A percentile compares a stretch with the other conserved stretches of the same genome.
Evolutionary conservation across 35 echinoderm and acorn worm genomes (phyloP).

Genomic region (Acanthaster planci): DNA sequence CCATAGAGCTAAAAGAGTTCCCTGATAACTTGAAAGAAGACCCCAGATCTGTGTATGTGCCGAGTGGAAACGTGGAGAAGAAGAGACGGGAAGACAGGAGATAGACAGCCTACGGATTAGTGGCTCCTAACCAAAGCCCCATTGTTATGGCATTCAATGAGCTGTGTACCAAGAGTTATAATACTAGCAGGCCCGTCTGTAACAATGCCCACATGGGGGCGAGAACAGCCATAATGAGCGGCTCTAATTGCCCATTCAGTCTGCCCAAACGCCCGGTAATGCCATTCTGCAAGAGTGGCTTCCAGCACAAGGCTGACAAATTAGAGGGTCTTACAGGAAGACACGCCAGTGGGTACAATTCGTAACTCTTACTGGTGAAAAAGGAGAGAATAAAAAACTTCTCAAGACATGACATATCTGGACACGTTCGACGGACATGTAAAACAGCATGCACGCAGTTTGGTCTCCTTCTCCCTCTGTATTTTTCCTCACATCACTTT

Average conservation of each 20-base stretch:
- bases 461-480: too few relatives aligned
- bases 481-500: too few relatives aligned
- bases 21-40: too few relatives aligned
- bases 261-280: not conserved
- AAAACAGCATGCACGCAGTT: too few relatives aligned
- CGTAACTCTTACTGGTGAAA: too few relatives aligned
- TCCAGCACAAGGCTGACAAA: conserved; percentile 13
- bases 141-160: not conserved
- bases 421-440: too few relatives aligned
- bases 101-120: conserved; percentile 30
- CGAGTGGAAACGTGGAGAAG: not conserved
- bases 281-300: not conserved
- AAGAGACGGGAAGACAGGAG: not conserved
- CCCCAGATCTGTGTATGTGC: too few relatives aligned
- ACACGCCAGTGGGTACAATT: too few relatives aligned
- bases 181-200: not conserved
- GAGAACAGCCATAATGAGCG: conserved; percentile 17
- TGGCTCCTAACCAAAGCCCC: not conserved
- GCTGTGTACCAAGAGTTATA: conserved; percentile 8
- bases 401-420: too few relatives aligned
- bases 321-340: not conserved
- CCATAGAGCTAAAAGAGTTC: too few relatives aligned
- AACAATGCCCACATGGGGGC: conserved; percentile 25
- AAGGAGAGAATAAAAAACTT: too few relatives aligned
- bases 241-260: conserved; percentile 19